Percentiles rank a stretch among this genome's conserved stretches.
These are phyloP conservation scores for Holacanthus passer DNA, from an alignment of 2,113 vertebrate species.

Conservation along the genomic window DNA sequence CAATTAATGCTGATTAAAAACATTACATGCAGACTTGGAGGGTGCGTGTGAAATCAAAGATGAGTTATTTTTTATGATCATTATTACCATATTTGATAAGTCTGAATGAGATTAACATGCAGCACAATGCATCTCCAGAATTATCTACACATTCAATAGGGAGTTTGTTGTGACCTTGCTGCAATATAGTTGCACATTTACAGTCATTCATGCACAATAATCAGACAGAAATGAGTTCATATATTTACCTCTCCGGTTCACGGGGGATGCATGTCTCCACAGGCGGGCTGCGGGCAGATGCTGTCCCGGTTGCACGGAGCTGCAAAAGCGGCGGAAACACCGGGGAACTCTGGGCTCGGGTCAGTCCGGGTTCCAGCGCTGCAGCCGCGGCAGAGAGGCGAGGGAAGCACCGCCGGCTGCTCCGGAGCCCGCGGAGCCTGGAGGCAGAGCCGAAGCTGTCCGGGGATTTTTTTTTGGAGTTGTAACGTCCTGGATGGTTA, in stretches of 20 bases:
- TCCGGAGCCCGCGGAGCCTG: background rate
- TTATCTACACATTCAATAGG: background rate
- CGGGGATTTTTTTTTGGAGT: conserved; percentile 40
- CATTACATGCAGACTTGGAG: background rate
- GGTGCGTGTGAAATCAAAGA: background rate
- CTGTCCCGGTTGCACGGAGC: conserved; percentile 13
- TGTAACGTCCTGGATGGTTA: background rate
- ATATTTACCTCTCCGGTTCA: conserved; percentile 47
- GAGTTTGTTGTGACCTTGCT: conserved; percentile 17
- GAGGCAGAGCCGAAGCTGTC: conserved; percentile 34
- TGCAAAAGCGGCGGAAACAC: conserved; percentile 9
- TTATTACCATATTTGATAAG: background rate
- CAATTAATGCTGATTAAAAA: background rate
- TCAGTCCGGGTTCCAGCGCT: conserved; percentile 60
- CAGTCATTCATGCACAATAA: background rate
- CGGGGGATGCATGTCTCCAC: conserved; percentile 20
- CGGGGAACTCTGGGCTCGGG: conserved; percentile 36
- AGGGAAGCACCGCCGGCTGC: conserved; percentile 23
- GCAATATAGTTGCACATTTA: background rate
- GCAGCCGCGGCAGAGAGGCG: conserved; percentile 47
- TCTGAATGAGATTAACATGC: background rate
- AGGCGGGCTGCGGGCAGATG: background rate
- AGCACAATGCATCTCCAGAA: background rate
- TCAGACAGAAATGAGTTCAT: background rate
- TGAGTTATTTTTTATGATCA: background rate